Conservation (phyloP, 2,888 invertebrate genomes). For the Metallyticus violacea region DNA sequence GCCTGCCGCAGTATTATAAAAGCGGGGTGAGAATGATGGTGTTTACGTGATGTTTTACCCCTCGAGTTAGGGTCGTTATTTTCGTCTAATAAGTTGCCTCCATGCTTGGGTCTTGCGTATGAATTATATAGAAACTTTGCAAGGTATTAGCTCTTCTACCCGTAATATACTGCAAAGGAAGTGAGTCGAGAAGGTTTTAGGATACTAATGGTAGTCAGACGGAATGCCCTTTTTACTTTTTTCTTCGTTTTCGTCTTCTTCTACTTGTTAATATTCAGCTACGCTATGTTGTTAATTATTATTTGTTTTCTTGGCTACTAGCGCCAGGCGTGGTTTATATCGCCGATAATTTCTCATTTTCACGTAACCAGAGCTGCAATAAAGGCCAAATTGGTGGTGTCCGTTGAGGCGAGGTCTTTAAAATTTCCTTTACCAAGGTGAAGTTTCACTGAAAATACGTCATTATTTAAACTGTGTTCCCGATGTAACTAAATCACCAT, state of each 20-base stretch:
- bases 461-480: too few species aligned
- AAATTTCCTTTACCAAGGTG: background rate
- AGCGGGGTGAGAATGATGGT: slow-evolving; percentile 28
- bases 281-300: background rate
- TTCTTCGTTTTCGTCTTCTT: background rate
- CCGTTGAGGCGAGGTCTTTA: background rate
- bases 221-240: background rate
- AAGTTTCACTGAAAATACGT: too few species aligned
- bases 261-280: background rate
- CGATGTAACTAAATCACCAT: too few species aligned
- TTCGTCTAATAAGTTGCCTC: slow-evolving; percentile 19
- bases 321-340: background rate
- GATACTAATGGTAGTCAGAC: background rate
- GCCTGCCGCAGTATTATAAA: slow-evolving; percentile 5
- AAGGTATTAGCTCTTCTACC: background rate
- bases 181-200: background rate
- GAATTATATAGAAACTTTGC: slow-evolving; percentile 15
- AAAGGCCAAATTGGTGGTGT: background rate
- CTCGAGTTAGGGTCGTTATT: slow-evolving; percentile 19
- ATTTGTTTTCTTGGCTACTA: background rate
- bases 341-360: background rate
- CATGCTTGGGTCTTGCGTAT: slow-evolving; percentile 3
- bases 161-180: background rate
- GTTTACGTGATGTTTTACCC: slow-evolving; percentile 29
- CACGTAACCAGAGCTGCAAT: background rate